Evolutionary conservation across 2,888 invertebrate species (phyloP).

Genomic region (Salpingus planirostris): DNA sequence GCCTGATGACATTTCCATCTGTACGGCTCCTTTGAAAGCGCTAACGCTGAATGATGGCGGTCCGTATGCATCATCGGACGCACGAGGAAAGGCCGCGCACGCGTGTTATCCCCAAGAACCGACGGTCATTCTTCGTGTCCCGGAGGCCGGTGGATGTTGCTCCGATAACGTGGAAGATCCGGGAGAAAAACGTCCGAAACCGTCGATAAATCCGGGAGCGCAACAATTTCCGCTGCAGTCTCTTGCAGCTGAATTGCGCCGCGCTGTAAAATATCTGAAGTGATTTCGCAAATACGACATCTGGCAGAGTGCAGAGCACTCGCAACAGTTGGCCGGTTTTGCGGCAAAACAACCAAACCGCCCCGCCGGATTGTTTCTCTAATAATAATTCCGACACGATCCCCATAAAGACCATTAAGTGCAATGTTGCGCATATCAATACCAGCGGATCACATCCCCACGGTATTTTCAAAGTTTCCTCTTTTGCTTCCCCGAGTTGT

Average conservation of each 20-base stretch:
- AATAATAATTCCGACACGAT: not conserved
- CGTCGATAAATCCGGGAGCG: too few species aligned
- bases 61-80: constrained; percentile 25
- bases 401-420: not conserved
- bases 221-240: too few species aligned
- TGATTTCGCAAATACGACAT: constrained; percentile 5
- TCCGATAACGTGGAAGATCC: too few species aligned
- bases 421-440: too few species aligned
- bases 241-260: too few species aligned
- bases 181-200: too few species aligned
- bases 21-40: constrained; percentile 27
- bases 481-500: too few species aligned
- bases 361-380: constrained; percentile 1
- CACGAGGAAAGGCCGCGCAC: not conserved
- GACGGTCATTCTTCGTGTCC: too few species aligned
- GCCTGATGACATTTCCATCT: constrained; percentile 32
- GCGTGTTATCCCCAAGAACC: too few species aligned
- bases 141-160: too few species aligned
- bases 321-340: constrained; percentile 6
- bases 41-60: constrained; percentile 26
- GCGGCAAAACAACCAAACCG: constrained; percentile 1
- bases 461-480: too few species aligned
- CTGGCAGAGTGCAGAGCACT: constrained; percentile 2
- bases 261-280: constrained; percentile 1
- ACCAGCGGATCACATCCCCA: too few species aligned